These are phyloP conservation scores for Trematomus bernacchii DNA, from an alignment of 2,797 vertebrate genomes.

Conservation along the genomic window DNA sequence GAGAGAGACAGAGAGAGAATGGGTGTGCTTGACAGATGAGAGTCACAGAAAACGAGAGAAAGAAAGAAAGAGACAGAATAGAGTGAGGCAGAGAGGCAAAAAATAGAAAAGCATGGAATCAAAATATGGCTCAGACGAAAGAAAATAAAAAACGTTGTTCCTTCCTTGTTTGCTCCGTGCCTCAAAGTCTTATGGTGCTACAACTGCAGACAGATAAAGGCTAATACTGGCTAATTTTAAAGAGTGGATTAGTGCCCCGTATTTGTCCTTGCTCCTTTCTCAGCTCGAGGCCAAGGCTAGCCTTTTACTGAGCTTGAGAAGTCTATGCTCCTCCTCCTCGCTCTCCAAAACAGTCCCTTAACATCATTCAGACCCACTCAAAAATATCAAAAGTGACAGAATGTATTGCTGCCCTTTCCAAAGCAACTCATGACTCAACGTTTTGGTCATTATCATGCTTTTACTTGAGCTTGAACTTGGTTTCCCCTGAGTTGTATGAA, in stretches of 20 bases:
- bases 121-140: constrained; percentile 42
- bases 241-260: constrained; percentile 69
- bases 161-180: constrained; percentile 36
- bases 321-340: background rate
- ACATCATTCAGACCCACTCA: background rate
- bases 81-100: constrained; percentile 26
- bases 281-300: constrained; percentile 8
- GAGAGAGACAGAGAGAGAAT: constrained; percentile 59
- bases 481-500: background rate
- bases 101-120: constrained; percentile 34
- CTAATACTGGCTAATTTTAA: constrained; percentile 70
- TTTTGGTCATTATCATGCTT: background rate
- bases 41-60: constrained; percentile 52
- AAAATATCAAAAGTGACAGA: constrained; percentile 16
- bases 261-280: constrained; percentile 63
- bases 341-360: constrained; percentile 17
- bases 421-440: background rate
- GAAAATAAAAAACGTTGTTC: constrained; percentile 52
- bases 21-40: constrained; percentile 54
- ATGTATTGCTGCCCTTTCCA: background rate
- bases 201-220: constrained; percentile 63
- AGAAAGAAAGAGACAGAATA: constrained; percentile 40
- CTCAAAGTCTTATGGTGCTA: constrained; percentile 41
- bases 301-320: constrained; percentile 35
- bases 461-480: constrained; percentile 6